Percentiles rank a stretch among this genome's conserved stretches.
These are phyloP conservation scores for Alligator sinensis DNA, from an alignment of 2,113 vertebrate species.

Conservation along the genomic window DNA sequence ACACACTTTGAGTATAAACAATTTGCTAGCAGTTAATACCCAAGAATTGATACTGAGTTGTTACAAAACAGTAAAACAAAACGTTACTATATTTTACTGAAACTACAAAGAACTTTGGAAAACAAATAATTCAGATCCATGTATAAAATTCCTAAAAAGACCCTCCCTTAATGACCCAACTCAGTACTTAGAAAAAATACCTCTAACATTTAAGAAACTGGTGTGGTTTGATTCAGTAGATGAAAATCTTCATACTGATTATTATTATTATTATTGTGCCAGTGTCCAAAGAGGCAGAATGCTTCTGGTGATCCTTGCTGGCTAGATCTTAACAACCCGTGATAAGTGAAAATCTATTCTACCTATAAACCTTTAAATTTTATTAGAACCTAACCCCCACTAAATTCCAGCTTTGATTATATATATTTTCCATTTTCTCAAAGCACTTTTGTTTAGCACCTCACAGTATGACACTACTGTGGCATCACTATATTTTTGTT, in stretches of 20 bases:
- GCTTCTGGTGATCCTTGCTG: not conserved
- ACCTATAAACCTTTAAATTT: not conserved
- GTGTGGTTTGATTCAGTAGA: not conserved
- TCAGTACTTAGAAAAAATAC: not conserved
- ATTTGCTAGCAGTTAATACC: not conserved
- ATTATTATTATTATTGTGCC: not conserved
- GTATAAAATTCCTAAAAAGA: too few species aligned
- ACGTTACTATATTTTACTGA: not conserved
- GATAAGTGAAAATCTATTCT: not conserved
- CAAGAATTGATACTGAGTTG: not conserved
- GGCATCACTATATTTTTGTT: too few species aligned
- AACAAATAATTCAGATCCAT: not conserved
- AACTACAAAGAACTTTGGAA: not conserved
- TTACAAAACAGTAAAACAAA: too few species aligned
- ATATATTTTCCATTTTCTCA: not conserved
- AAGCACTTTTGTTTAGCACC: not conserved
- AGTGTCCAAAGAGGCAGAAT: not conserved
- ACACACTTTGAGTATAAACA: not conserved
- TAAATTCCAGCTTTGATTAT: not conserved
- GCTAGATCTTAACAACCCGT: not conserved
- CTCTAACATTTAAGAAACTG: not conserved
- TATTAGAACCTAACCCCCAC: not conserved
- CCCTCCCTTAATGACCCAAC: not conserved
- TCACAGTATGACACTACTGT: too few species aligned
- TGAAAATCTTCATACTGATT: not conserved